A percentile compares a stretch with the other conserved stretches of the same genome.
These are phyloP conservation scores for Oscheius sp. DNA, from an alignment of 1,140 invertebrate genomes.

Conservation along the genomic window DNA sequence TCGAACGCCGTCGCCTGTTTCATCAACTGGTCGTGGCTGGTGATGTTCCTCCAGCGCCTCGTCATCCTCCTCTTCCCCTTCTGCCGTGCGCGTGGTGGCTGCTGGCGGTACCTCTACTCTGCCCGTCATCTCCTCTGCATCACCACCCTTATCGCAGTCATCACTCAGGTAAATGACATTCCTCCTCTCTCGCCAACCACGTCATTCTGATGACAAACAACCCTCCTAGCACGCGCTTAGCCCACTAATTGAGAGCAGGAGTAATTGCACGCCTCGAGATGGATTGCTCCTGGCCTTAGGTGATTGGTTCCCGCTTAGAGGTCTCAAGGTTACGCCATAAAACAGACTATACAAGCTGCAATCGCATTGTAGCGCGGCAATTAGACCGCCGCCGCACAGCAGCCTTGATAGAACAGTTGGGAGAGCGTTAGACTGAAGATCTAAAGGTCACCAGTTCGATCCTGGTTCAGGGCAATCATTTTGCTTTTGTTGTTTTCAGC, in stretches of 20 bases:
- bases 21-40: slow-evolving; percentile 32
- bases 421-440: slow-evolving; percentile 67
- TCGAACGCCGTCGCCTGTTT: slow-evolving; percentile 31
- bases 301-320: no score
- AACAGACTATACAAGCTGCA: no score
- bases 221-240: no score
- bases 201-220: no score
- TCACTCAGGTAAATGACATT: slow-evolving; percentile 17
- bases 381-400: no score
- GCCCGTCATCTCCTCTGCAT: slow-evolving; percentile 11
- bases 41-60: slow-evolving; percentile 32
- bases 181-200: no score
- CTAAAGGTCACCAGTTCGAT: slow-evolving; percentile 66
- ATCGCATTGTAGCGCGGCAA: no score
- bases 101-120: slow-evolving; percentile 1
- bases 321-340: no score
- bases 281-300: no score
- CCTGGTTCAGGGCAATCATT: slow-evolving; percentile 45
- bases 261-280: no score
- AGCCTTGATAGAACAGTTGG: slow-evolving; percentile 57
- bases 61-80: slow-evolving; percentile 25
- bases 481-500: neutral
- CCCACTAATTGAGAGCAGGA: no score
- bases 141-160: slow-evolving; percentile 20
- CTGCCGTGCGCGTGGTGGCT: slow-evolving; percentile 12